Evolutionary conservation across 2,113 vertebrate genomes (phyloP).

Genomic region (Acanthochromis polyacanthus): DNA sequence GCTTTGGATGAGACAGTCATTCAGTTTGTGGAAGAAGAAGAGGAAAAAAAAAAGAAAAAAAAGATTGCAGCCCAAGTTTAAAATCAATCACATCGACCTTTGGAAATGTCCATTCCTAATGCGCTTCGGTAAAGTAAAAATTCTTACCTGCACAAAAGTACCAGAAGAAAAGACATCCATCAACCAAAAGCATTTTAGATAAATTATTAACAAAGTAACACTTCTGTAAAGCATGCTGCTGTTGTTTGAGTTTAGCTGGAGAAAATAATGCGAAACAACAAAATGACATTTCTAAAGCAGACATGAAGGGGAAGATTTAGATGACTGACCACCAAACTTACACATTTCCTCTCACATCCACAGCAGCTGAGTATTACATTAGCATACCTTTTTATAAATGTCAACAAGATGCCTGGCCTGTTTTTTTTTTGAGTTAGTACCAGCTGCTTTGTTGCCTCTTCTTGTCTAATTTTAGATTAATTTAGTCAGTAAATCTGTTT

Average conservation of each 20-base stretch:
- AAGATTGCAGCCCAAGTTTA: conserved; percentile 60
- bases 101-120: conserved; percentile 66
- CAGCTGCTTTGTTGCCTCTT: neutral
- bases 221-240: neutral
- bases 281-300: no score
- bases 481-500: neutral
- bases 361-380: no score
- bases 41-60: conserved; percentile 30
- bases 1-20: conserved; percentile 70
- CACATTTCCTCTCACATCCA: no score
- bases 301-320: no score
- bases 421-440: neutral
- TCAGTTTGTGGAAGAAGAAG: conserved; percentile 48
- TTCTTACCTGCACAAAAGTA: neutral
- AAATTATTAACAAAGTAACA: neutral
- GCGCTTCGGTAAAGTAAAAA: conserved; percentile 41
- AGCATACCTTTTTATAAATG: no score
- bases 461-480: no score
- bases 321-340: no score
- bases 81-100: conserved; percentile 75
- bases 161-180: neutral
- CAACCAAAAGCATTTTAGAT: neutral
- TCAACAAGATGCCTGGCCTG: neutral
- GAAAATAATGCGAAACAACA: neutral
- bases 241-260: neutral